Base-by-base conservation (phyloP, 2,888 invertebrate species). In the Cataglyphis altisquamis region DNA sequence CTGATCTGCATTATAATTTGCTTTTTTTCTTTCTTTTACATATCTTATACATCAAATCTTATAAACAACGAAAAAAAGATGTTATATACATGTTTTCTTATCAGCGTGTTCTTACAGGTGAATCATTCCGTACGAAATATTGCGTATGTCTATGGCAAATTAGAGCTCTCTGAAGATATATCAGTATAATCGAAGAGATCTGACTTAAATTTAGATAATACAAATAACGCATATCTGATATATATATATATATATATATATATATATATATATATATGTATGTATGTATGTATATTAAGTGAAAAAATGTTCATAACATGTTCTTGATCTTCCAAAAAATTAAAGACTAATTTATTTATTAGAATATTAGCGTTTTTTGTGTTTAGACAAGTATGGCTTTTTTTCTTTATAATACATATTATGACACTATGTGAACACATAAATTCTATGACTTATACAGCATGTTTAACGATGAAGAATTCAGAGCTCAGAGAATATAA, bases 61-160 rank as follows among this genome's bases (percentile, higher is more conserved):
- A 52, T 41, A 78, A 29, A 67, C 55, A 78, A 78, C 36, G 41
- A 70, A 70, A 70, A 39, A 8, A 41, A 6, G 32, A 21, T 41
- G 25, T 45, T 73, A 81, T 72, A 29, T 72, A 72, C 83, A 81
- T 52, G 18, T 18, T 70, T 36, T 81, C 18, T 57, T 32, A 52
- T 57, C 4, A 21, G 8, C 29, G 8, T 10, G 1, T 29, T n/a
- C 64, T 57, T 81, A 45, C n/a, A 29, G 48, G 74, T 82, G 84
- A 82, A 84, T 66, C 60, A 39, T 84, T 67, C 48, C 73, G 73
- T 82, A 84, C 48, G 82, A 84, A 84, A 82, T 84, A 73, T 32
- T 62, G n/a, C 73, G n/a, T 25, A 48, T 48, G 10, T 80, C 25
- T 36, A 73, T 48, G 62, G 52, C 72, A 81, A 81, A 81, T 62